Conservation (phyloP, 2,797 vertebrate genomes). For the Dipus sagitta region DNA sequence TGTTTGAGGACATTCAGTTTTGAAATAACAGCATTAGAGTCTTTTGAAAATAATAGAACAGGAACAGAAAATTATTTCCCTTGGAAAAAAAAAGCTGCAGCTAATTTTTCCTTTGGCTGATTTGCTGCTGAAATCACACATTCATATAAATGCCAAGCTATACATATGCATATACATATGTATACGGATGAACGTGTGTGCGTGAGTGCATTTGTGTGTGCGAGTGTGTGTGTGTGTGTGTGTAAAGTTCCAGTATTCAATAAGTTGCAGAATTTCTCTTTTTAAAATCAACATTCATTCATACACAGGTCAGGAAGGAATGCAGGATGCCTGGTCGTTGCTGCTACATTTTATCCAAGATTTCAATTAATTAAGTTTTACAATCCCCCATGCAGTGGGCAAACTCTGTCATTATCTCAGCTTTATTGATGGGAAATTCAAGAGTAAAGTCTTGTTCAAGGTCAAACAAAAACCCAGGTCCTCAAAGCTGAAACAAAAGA, state of each 20-base stretch:
- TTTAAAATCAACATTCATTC: slow-evolving; percentile 78
- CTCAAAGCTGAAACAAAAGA: slow-evolving; percentile 31
- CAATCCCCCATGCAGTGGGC: slow-evolving; percentile 61
- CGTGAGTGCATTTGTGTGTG: slow-evolving; percentile 28
- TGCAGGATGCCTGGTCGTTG: slow-evolving; percentile 67
- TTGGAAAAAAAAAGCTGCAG: slow-evolving; percentile 72
- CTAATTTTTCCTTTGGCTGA: slow-evolving; percentile 85
- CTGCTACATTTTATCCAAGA: slow-evolving; percentile 68
- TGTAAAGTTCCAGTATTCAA: slow-evolving; percentile 64
- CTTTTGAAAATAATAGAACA: slow-evolving; percentile 84
- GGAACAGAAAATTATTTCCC: slow-evolving; percentile 84
- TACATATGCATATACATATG: slow-evolving; percentile 85
- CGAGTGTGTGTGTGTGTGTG: slow-evolving; percentile 26
- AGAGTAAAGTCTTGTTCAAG: slow-evolving; percentile 76
- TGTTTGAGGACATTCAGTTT: slow-evolving; percentile 82
- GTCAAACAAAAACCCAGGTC: slow-evolving; percentile 70
- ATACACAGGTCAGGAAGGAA: slow-evolving; percentile 72
- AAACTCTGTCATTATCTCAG: slow-evolving; percentile 74
- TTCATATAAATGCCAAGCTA: slow-evolving; percentile 83
- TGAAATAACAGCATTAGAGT: slow-evolving; percentile 81
- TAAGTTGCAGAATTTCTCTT: slow-evolving; percentile 77
- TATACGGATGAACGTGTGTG: slow-evolving; percentile 71
- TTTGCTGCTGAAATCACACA: slow-evolving; percentile 84
- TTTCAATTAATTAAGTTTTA: slow-evolving; percentile 80
- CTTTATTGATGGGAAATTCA: slow-evolving; percentile 73